Base-by-base conservation (phyloP, 2,888 invertebrate species). In the Arrhopalites spinosus region DNA sequence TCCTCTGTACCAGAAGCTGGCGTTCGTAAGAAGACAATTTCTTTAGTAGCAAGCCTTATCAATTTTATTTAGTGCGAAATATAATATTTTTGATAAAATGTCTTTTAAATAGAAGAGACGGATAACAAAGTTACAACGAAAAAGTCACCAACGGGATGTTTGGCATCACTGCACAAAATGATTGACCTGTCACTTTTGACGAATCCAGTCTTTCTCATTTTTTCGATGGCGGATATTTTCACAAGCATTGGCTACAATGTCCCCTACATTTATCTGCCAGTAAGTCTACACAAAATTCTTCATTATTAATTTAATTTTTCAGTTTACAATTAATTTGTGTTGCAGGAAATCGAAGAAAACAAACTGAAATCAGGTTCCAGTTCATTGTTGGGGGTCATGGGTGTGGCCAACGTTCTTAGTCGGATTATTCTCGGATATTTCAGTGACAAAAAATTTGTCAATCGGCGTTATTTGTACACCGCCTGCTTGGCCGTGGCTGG, bases 371-470 rank as follows among this genome's bases (percentile, higher is more conserved):
- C 25, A 8, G 25, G 15, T 25, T 59, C 59, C 25, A 59, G 25
- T 2, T 27, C 59, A 27, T 11, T 27, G 25, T 27, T 59, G 25
- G 59, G 59, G 7, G 23, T 25, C 59, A 59, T 59, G 23, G 59
- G 23, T 25, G 59, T 23, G 3, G 23, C 59, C 23, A 59, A 59
- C 25, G 25, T 59, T 0, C 8, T 59, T 1, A 59, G 59, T 25
- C 59, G 59, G 13, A 3, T 59, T 15, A 11, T 59, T 59, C 25
- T 59, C 25, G 59, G 59, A 3, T 59, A 25, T 25, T 25, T 59
- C 27, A 59, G 59, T 59, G 59, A 59, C 59, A 59, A 59, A 25
- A 15, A 23, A 59, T 59, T 59, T 27, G 25, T 59, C 1, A 59
- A 59, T 27, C 59, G 59, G 23, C 59, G 25, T 25, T 25, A 25